Evolutionary conservation across 2,888 invertebrate species (phyloP).

Genomic region (Parnassius mnemosyne): DNA sequence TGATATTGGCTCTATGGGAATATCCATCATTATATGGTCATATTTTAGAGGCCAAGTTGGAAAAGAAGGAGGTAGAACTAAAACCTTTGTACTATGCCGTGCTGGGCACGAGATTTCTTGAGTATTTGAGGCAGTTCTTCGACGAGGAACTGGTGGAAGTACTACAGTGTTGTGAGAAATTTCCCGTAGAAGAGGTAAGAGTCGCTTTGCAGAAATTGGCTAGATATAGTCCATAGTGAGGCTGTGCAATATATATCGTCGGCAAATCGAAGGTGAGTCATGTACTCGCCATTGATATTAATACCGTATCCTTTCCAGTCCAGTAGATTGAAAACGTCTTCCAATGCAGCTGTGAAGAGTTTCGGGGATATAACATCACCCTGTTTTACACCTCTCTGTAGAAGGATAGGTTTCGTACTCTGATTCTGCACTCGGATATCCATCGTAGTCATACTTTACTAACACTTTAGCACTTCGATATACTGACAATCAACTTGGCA

Average conservation of each 20-base stretch:
- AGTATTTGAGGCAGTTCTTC: slow-evolving; percentile 56
- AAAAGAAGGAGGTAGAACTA: slow-evolving; percentile 52
- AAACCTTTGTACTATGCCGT: slow-evolving; percentile 68
- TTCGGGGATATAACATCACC: no score
- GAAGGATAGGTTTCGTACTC: no score
- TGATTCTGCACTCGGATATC: no score
- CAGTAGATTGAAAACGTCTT: no score
- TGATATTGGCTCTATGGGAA: slow-evolving; percentile 64
- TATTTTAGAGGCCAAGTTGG: slow-evolving; percentile 54
- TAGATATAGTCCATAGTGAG: slow-evolving; percentile 57
- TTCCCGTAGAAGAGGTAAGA: slow-evolving; percentile 64
- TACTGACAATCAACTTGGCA: no score
- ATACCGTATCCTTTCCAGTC: no score
- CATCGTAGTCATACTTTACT: no score
- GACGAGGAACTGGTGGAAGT: slow-evolving; percentile 61
- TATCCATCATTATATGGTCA: slow-evolving; percentile 65
- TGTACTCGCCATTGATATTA: no score
- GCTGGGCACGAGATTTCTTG: slow-evolving; percentile 58
- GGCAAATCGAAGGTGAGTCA: no score
- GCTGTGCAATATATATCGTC: slow-evolving; percentile 49
- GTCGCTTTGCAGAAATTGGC: slow-evolving; percentile 68
- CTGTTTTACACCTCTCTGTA: no score
- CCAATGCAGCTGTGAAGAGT: no score
- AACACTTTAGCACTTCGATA: no score
- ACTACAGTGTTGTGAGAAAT: slow-evolving; percentile 53